These are phyloP conservation scores for Pristionchus japonicus DNA, from an alignment of 2,888 invertebrate genomes.

Conservation along the genomic window DNA sequence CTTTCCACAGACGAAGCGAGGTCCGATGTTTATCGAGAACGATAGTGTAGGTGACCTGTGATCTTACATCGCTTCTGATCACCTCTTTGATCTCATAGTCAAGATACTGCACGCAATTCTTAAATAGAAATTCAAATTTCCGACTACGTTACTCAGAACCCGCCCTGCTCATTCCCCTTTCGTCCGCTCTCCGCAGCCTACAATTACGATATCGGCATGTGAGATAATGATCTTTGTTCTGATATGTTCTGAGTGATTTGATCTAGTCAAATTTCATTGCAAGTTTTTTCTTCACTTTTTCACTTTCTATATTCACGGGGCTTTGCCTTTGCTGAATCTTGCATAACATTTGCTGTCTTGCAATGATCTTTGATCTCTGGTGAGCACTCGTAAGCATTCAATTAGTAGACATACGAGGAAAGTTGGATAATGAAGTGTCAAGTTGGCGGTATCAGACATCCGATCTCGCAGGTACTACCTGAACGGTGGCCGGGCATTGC, in stretches of 20 bases:
- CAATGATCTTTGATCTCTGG: background rate
- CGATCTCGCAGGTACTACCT: constrained; percentile 68
- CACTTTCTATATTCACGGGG: no score
- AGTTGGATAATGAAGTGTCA: no score
- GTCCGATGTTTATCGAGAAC: constrained; percentile 45
- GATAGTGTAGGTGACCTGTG: background rate
- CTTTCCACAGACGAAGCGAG: constrained; percentile 59
- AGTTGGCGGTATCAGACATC: no score
- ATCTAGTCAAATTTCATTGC: no score
- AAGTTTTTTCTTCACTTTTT: no score
- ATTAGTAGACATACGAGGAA: no score
- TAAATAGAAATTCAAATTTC: background rate
- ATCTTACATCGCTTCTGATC: background rate
- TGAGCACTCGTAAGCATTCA: no score
- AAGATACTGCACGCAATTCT: background rate
- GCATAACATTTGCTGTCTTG: no score
- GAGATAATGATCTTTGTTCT: background rate
- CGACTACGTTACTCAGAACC: background rate
- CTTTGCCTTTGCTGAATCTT: no score
- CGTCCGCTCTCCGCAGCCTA: constrained; percentile 59
- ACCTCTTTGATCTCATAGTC: background rate
- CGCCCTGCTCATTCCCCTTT: background rate
- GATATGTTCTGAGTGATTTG: no score
- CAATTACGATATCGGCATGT: constrained; percentile 70
- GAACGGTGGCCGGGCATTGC: constrained; percentile 55